Evolutionary conservation across 2,888 invertebrate species (phyloP).

Genomic region (Pocota personata): DNA sequence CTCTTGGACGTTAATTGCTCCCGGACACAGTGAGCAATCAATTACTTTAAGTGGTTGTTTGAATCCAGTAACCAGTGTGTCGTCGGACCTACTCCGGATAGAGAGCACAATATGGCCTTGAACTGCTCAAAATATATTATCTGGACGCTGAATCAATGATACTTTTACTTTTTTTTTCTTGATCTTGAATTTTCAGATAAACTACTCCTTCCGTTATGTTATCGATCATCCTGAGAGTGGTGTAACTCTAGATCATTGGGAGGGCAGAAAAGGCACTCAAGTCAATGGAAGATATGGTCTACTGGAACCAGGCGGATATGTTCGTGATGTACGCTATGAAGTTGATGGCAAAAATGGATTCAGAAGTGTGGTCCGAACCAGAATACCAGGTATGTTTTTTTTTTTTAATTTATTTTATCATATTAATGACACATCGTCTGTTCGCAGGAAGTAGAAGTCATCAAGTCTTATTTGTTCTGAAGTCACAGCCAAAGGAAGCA

Average conservation of each 20-base stretch:
- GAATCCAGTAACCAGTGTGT: not conserved
- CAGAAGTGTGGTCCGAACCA: slow-evolving; percentile 78
- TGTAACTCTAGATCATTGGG: slow-evolving; percentile 79
- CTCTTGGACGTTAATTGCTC: slow-evolving; percentile 49
- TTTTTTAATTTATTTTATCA: not conserved
- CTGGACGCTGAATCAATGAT: not conserved
- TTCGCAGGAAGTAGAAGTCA: slow-evolving; percentile 77
- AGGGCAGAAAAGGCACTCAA: slow-evolving; percentile 78
- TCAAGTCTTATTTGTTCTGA: slow-evolving; percentile 76
- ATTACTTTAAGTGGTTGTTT: slow-evolving; percentile 3
- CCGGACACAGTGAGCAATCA: slow-evolving; percentile 39
- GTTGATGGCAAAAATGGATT: slow-evolving; percentile 78
- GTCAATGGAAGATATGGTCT: slow-evolving; percentile 79
- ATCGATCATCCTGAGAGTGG: slow-evolving; percentile 78
- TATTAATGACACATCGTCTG: not conserved
- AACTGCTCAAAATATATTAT: slow-evolving; percentile 7
- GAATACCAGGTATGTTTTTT: slow-evolving; percentile 75
- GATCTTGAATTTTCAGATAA: slow-evolving; percentile 74
- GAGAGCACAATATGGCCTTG: slow-evolving; percentile 36
- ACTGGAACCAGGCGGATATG: slow-evolving; percentile 79
- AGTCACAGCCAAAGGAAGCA: slow-evolving; percentile 76
- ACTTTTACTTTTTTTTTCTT: slow-evolving; percentile 46
- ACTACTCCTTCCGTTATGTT: slow-evolving; percentile 79
- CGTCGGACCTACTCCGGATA: slow-evolving; percentile 15
- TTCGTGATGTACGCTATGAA: slow-evolving; percentile 80